Base-by-base conservation (phyloP, 1,140 invertebrate species). In the Papilio polyxenes region DNA sequence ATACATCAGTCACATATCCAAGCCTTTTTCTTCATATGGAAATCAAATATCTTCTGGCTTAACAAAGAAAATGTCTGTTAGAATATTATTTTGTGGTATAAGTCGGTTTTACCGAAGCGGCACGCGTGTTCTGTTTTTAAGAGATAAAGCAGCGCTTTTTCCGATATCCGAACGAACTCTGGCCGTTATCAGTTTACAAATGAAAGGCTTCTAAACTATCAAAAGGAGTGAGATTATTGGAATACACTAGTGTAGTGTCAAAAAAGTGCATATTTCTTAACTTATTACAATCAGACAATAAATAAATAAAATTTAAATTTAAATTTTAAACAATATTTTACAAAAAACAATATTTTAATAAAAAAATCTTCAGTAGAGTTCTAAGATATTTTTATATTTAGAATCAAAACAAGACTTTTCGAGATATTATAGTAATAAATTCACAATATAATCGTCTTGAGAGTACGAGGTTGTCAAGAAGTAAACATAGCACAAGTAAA, bases 121-220 rank as follows among this genome's bases (percentile, higher is more conserved):
- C 31, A 37, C 31, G 31, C 31, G 31, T 72, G 62, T 65, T 31
- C 13, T 72, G 65, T 72, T 72, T 11, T 72, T 72, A 17, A 72
- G 23, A 72, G 65, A 40, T 72, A 72, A 40, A 72, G 65, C 65
- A 31, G 65, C 65, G 65, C 65, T 31, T 7, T 72, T 72, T 72
- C 65, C 31, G 65, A 40, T 72, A 72, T 72, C 65, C 65, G 65
- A 72, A 72, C 65, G 65, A 40, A 15, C 31, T 72, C 65, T 37
- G 65, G 23, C 31, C 31, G 31, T 72, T 72, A 10, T 37, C 65
- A 37, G 65, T 72, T 72, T 72, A 72, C 65, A 72, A 72, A 72
- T 72, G 65, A 72, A 72, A 37, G 65, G 31, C 13, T 72, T 72
- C 65, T 9, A 31, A 11, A 6, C 59, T 65, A 31, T 20, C 62